A percentile compares a stretch with the other conserved stretches of the same genome.
These are phyloP conservation scores for Nothocercus julius DNA, from an alignment of 2,113 vertebrate species.

Conservation along the genomic window DNA sequence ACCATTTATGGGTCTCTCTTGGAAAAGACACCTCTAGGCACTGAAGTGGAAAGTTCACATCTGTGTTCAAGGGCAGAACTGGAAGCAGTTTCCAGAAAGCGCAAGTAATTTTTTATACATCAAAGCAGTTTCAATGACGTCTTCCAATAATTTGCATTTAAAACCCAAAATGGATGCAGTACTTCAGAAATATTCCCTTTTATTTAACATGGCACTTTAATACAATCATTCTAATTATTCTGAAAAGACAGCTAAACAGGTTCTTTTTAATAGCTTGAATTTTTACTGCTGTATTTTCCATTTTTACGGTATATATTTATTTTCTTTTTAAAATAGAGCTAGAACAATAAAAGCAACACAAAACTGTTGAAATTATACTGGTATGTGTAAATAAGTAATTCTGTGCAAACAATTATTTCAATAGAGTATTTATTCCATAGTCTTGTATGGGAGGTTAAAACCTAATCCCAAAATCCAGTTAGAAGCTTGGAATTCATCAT, in stretches of 20 bases:
- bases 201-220: neutral
- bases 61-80: slow-evolving; percentile 60
- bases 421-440: neutral
- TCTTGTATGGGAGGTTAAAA: neutral
- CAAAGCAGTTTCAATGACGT: neutral
- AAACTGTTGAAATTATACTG: neutral
- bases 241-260: neutral
- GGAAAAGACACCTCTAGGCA: slow-evolving; percentile 8
- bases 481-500: neutral
- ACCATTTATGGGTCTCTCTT: slow-evolving; percentile 24
- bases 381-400: neutral
- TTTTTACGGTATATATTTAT: neutral
- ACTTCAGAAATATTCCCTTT: neutral
- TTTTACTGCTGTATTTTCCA: neutral
- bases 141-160: neutral
- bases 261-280: neutral
- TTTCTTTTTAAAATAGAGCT: neutral
- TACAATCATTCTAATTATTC: neutral
- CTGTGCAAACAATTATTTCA: neutral
- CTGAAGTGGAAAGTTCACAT: slow-evolving; percentile 67
- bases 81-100: slow-evolving; percentile 5
- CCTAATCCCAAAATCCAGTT: neutral
- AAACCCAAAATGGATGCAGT: neutral
- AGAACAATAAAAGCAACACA: neutral
- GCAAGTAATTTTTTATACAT: neutral